These are phyloP conservation scores for Erynnis tages DNA, from an alignment of 2,888 invertebrate genomes.

Conservation along the genomic window DNA sequence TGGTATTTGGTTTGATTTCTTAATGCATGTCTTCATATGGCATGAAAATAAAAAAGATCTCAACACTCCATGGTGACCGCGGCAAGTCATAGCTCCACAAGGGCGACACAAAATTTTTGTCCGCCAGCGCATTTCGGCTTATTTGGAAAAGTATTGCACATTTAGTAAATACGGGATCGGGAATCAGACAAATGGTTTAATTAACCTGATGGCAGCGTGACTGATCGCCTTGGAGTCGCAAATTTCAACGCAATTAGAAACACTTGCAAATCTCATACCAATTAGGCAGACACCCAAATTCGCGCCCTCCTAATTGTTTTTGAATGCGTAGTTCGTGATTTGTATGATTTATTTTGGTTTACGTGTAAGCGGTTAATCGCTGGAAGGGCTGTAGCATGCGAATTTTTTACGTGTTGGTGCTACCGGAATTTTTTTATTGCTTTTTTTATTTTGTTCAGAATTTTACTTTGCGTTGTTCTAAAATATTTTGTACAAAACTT, in stretches of 20 bases:
- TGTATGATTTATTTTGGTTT: slow-evolving; percentile 62
- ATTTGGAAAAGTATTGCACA: slow-evolving; percentile 28
- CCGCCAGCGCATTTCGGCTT: slow-evolving; percentile 7
- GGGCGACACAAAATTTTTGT: neutral
- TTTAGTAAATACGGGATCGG: slow-evolving; percentile 38
- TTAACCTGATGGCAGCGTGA: slow-evolving; percentile 78
- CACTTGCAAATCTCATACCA: slow-evolving; percentile 81
- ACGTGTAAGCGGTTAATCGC: slow-evolving; percentile 18
- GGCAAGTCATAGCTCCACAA: neutral
- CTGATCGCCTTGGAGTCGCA: slow-evolving; percentile 72
- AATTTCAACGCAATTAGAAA: slow-evolving; percentile 77
- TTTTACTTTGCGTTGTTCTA: no score
- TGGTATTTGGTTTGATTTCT: no score
- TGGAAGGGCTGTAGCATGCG: neutral
- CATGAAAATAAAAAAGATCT: neutral
- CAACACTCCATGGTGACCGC: neutral
- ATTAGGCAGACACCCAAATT: slow-evolving; percentile 79
- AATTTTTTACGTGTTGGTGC: no score
- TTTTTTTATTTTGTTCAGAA: no score
- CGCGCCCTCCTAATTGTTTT: slow-evolving; percentile 77
- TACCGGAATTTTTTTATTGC: no score
- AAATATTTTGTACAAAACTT: no score
- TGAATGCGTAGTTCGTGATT: slow-evolving; percentile 72
- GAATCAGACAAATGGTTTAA: slow-evolving; percentile 79
- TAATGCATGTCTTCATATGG: no score